Evolutionary conservation across 2,113 vertebrate species (phyloP).

Genomic region (Todiramphus chloris): DNA sequence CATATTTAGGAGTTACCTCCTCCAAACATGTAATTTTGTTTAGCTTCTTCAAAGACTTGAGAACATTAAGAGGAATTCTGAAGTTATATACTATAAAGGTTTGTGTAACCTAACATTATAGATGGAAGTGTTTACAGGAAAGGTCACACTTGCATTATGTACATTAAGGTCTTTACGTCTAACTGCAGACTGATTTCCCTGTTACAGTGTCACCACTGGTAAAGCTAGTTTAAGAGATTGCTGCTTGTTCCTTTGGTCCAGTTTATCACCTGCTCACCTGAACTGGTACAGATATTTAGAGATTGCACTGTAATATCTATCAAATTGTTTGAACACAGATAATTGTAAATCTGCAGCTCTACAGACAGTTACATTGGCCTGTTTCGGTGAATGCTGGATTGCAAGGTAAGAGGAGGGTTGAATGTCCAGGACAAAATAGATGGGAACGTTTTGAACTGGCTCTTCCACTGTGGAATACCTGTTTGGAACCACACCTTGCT

Average conservation of each 20-base stretch:
- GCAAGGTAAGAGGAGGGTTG: not conserved
- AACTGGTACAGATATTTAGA: not conserved
- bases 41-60: not conserved
- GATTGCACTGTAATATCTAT: not conserved
- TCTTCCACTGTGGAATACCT: not conserved
- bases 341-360: not conserved
- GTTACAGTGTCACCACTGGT: not conserved
- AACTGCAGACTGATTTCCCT: not conserved
- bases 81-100: not conserved
- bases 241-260: not conserved
- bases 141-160: conserved; percentile 31
- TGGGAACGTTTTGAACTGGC: not conserved
- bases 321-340: not conserved
- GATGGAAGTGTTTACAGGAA: conserved; percentile 42
- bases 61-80: not conserved
- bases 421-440: not conserved
- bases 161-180: conserved; percentile 23
- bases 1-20: not conserved
- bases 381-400: not conserved
- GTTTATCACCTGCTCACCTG: not conserved
- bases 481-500: conserved; percentile 47
- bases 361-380: not conserved
- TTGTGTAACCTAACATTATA: conserved; percentile 17
- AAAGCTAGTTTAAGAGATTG: not conserved
- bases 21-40: not conserved